Evolutionary conservation across 2,888 invertebrate species (phyloP).

Genomic region (Carabus problematicus): DNA sequence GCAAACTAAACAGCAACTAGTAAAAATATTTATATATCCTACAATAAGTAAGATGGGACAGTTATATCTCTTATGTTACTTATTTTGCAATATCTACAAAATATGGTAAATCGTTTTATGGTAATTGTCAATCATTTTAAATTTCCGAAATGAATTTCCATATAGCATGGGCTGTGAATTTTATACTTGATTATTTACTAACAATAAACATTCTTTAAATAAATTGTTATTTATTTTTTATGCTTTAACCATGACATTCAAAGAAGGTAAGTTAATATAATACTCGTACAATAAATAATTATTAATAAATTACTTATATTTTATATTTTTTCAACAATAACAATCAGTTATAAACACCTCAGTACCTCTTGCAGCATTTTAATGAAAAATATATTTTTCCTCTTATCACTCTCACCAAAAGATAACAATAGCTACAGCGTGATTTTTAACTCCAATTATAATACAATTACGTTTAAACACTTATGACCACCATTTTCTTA

Average conservation of each 20-base stretch:
- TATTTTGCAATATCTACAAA: no score
- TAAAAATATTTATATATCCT: no score
- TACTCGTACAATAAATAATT: no score
- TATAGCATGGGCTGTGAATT: constrained; percentile 20
- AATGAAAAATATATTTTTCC: not conserved
- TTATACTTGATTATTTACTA: constrained; percentile 6
- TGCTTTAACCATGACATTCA: not conserved
- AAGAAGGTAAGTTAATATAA: no score
- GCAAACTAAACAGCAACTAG: no score
- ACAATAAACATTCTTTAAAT: constrained; percentile 12
- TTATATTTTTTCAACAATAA: constrained; percentile 9
- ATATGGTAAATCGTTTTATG: no score
- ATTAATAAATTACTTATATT: not conserved
- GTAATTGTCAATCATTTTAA: no score
- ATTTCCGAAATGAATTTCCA: not conserved
- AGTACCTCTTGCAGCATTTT: not conserved
- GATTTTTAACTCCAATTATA: not conserved
- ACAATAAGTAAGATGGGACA: no score
- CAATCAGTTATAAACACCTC: not conserved
- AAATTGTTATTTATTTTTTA: not conserved
- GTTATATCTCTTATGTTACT: no score
- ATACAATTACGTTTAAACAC: constrained; percentile 18
- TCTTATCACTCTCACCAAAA: no score
- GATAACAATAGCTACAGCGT: no score
- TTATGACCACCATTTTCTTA: constrained; percentile 14